phyloP scores from a whole-genome alignment of 1,140 invertebrate genomes.

The Bombus picipes region DNA sequence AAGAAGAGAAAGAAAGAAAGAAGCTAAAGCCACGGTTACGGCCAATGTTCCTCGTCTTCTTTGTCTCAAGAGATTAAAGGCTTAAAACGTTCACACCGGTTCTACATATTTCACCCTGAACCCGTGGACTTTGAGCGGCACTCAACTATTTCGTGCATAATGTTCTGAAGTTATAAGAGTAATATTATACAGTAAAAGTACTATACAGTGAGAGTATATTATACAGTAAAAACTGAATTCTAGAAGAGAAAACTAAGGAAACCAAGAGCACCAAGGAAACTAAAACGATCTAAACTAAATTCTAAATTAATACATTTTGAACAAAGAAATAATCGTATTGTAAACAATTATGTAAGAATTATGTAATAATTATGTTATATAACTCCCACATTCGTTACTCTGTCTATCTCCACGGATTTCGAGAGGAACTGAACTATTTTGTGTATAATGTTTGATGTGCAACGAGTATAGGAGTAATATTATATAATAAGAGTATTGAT shows the following conservation, averaged over 20 bases:
- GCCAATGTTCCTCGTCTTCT: constrained; percentile 75
- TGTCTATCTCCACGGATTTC: not conserved
- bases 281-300: not conserved
- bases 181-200: not conserved
- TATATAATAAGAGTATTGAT: too few relatives aligned
- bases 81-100: constrained; percentile 71
- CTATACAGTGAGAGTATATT: not conserved
- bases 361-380: too few relatives aligned
- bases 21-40: constrained; percentile 64
- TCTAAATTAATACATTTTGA: not conserved
- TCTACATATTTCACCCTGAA: constrained; percentile 48
- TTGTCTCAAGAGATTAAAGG: constrained; percentile 78
- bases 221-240: not conserved
- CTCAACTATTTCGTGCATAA: constrained; percentile 18
- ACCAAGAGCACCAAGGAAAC: not conserved
- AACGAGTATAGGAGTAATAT: too few relatives aligned
- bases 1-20: constrained; percentile 39
- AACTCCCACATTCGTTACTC: too few relatives aligned
- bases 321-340: not conserved
- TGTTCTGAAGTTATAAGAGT: not conserved
- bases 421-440: not conserved
- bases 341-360: too few relatives aligned
- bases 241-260: not conserved
- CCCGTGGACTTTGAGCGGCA: not conserved
- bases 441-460: not conserved